Evolutionary conservation across 1,140 invertebrate species (phyloP).

Genomic region (Bradysia coprophila): DNA sequence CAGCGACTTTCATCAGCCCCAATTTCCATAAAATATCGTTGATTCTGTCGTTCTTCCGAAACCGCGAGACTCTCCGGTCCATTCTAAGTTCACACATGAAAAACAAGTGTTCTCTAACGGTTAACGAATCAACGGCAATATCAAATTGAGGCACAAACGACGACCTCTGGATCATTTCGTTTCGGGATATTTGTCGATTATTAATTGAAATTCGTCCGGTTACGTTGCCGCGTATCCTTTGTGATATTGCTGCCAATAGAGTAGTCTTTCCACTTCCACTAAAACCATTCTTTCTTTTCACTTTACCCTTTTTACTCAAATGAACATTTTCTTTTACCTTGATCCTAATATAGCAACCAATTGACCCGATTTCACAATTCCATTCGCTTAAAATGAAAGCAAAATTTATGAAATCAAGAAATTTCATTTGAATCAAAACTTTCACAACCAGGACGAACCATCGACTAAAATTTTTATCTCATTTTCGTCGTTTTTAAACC

Average conservation of each 20-base stretch:
- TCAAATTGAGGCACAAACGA: constrained; percentile 56
- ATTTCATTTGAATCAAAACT: too few species aligned
- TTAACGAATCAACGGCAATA: constrained; percentile 43
- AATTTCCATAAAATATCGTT: constrained; percentile 32
- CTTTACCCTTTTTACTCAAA: too few species aligned
- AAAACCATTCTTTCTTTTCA: constrained; percentile 8
- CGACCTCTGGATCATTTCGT: constrained; percentile 44
- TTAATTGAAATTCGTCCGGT: constrained; percentile 46
- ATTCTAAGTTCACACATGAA: constrained; percentile 46
- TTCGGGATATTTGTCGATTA: constrained; percentile 34
- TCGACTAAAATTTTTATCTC: too few species aligned
- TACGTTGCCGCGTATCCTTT: constrained; percentile 34
- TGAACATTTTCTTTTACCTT: background rate
- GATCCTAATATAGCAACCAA: constrained; percentile 33
- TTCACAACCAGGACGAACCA: too few species aligned
- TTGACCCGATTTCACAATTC: constrained; percentile 31
- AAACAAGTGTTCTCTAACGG: constrained; percentile 49
- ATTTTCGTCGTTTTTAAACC: too few species aligned
- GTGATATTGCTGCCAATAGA: constrained; percentile 43
- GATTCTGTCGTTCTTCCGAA: constrained; percentile 24
- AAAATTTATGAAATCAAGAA: too few species aligned
- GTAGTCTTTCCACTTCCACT: constrained; percentile 57
- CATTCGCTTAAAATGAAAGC: constrained; percentile 25
- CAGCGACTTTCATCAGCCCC: constrained; percentile 42
- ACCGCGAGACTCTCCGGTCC: constrained; percentile 26